Conservation (phyloP, 2,113 vertebrate genomes). For the Caranx melampygus region DNA sequence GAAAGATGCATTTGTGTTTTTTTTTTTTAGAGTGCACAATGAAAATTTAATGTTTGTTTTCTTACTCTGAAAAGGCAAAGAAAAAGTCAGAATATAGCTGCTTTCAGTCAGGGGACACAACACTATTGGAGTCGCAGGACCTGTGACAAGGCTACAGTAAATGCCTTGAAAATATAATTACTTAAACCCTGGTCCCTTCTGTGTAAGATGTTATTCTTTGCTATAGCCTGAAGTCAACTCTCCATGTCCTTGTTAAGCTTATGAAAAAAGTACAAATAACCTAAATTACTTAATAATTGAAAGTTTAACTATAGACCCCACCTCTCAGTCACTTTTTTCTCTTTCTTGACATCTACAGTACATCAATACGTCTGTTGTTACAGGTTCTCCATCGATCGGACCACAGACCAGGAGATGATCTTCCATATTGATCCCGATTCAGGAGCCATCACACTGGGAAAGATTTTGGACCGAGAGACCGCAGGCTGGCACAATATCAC, state of each 20-base stretch:
- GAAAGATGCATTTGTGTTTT: conserved; percentile 60
- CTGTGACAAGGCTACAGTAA: conserved; percentile 20
- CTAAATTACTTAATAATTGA: background rate
- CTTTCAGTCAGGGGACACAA: background rate
- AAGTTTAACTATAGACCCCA: background rate
- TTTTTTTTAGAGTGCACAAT: conserved; percentile 55
- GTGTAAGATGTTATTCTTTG: background rate
- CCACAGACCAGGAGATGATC: conserved; percentile 91
- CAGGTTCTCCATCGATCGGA: conserved; percentile 94
- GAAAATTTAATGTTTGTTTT: conserved; percentile 65
- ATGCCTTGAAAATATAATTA: conserved; percentile 41
- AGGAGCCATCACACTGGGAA: conserved; percentile 91
- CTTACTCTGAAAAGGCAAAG: conserved; percentile 15
- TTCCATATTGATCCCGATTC: conserved; percentile 94
- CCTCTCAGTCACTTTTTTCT: background rate
- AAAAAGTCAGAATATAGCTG: background rate
- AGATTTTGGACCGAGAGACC: conserved; percentile 93
- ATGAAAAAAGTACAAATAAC: background rate
- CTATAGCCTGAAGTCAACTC: background rate
- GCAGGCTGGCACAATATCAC: conserved; percentile 99
- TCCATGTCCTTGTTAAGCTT: background rate
- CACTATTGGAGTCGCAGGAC: conserved; percentile 18
- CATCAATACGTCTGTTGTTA: background rate
- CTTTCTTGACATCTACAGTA: background rate
- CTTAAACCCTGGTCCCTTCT: background rate